Percentiles rank a stretch among this genome's conserved stretches.
These are phyloP conservation scores for Hoplostethus mediterraneus DNA, from an alignment of 2,797 vertebrate species.

Conservation along the genomic window DNA sequence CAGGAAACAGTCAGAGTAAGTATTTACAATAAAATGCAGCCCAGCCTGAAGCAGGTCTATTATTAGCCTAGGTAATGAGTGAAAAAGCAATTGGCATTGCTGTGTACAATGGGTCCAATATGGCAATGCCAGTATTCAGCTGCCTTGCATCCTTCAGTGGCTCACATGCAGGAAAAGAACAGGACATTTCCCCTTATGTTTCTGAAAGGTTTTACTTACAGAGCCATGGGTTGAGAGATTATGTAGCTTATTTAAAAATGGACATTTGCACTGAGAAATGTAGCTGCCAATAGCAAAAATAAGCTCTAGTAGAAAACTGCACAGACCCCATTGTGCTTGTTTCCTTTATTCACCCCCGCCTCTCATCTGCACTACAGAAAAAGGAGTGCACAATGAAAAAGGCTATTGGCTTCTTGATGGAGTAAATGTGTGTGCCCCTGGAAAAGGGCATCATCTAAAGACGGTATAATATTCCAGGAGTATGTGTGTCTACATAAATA, in stretches of 20 bases:
- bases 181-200: slow-evolving; percentile 7
- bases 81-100: slow-evolving; percentile 15
- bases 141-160: slow-evolving; percentile 17
- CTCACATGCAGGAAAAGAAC: slow-evolving; percentile 10
- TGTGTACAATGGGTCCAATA: slow-evolving; percentile 1
- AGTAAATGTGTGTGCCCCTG: slow-evolving; percentile 41
- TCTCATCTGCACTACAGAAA: slow-evolving; percentile 63
- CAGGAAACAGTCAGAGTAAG: slow-evolving; percentile 4
- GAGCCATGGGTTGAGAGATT: slow-evolving; percentile 40
- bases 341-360: slow-evolving; percentile 75
- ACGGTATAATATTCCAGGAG: slow-evolving; percentile 63
- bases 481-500: slow-evolving; percentile 73
- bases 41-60: slow-evolving; percentile 16
- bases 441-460: slow-evolving; percentile 50
- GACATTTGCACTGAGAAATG: slow-evolving; percentile 42
- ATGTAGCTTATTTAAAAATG: slow-evolving; percentile 47
- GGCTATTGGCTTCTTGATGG: slow-evolving; percentile 49
- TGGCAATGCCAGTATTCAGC: slow-evolving; percentile 31
- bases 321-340: slow-evolving; percentile 59
- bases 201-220: slow-evolving; percentile 37
- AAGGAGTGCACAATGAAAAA: slow-evolving; percentile 35
- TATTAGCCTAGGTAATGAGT: slow-evolving; percentile 32
- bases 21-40: slow-evolving; percentile 15
- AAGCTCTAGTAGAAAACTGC: slow-evolving; percentile 54
- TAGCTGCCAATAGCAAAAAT: slow-evolving; percentile 57